Conservation (phyloP, 2,888 invertebrate species). For the Pterobdella sp. region DNA sequence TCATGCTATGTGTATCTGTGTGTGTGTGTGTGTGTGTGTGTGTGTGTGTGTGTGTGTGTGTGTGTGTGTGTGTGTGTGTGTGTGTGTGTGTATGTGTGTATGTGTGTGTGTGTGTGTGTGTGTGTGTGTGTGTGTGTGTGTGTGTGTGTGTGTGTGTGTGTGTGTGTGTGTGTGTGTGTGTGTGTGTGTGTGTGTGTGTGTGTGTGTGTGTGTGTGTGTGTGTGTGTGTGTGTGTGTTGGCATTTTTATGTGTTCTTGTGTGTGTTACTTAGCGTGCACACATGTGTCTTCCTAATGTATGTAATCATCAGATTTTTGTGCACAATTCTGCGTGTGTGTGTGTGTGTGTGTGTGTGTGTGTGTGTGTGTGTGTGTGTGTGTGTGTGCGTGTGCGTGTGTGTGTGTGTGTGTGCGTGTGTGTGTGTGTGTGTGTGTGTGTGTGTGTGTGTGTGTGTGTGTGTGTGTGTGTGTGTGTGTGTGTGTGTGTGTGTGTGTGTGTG, state of each 20-base stretch:
- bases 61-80: neutral
- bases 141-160: neutral
- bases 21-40: neutral
- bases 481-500: constrained; percentile 16
- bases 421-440: constrained; percentile 16
- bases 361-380: constrained; percentile 16
- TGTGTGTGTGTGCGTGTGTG: constrained; percentile 15
- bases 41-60: neutral
- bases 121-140: neutral
- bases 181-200: neutral
- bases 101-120: neutral
- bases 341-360: constrained; percentile 16
- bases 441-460: constrained; percentile 9
- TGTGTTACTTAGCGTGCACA: neutral
- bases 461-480: constrained; percentile 3
- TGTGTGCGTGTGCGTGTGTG: constrained; percentile 13
- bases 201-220: neutral
- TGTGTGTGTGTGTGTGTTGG: neutral
- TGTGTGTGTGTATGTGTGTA: neutral
- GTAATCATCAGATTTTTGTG: no score
- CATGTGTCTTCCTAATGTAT: neutral
- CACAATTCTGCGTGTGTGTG: constrained; percentile 9
- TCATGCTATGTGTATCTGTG: neutral
- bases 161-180: neutral
- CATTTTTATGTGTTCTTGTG: neutral